Evolutionary conservation across 2,797 vertebrate species (phyloP).

Genomic region (Kryptolebias ocellatus): DNA sequence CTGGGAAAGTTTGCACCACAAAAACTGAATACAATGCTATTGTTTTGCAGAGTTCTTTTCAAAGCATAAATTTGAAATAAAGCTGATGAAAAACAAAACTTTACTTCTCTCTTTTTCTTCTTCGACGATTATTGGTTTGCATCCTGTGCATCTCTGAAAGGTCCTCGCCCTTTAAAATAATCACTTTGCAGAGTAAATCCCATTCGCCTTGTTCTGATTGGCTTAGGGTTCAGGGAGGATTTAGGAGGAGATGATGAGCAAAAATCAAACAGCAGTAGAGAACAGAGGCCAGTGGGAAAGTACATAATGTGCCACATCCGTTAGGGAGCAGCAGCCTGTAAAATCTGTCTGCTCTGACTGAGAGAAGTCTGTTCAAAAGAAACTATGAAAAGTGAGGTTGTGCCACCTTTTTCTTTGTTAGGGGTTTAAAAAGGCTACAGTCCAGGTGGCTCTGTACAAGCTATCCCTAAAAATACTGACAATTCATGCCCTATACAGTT

Average conservation of each 20-base stretch:
- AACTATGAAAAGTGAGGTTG: not conserved
- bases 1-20: no score
- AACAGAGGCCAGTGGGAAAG: conserved; percentile 17
- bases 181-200: conserved; percentile 36
- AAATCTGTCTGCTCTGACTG: conserved; percentile 18
- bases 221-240: conserved; percentile 16
- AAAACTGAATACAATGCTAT: no score
- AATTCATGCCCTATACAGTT: no score
- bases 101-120: conserved; percentile 31
- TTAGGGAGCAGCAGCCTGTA: conserved; percentile 25
- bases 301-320: conserved; percentile 28
- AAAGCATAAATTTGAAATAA: no score
- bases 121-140: conserved; percentile 29
- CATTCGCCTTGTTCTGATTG: conserved; percentile 40
- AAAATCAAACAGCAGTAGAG: conserved; percentile 42
- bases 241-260: conserved; percentile 20
- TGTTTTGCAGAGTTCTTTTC: no score
- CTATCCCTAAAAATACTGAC: no score
- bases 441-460: no score
- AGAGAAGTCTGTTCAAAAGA: conserved; percentile 30
- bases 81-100: conserved; percentile 17
- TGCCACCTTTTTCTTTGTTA: no score
- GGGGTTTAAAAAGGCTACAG: no score
- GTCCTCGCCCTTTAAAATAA: conserved; percentile 38
- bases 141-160: conserved; percentile 47